Base-by-base conservation (phyloP, 2,113 vertebrate species). In the Sylvilagus bachmani region DNA sequence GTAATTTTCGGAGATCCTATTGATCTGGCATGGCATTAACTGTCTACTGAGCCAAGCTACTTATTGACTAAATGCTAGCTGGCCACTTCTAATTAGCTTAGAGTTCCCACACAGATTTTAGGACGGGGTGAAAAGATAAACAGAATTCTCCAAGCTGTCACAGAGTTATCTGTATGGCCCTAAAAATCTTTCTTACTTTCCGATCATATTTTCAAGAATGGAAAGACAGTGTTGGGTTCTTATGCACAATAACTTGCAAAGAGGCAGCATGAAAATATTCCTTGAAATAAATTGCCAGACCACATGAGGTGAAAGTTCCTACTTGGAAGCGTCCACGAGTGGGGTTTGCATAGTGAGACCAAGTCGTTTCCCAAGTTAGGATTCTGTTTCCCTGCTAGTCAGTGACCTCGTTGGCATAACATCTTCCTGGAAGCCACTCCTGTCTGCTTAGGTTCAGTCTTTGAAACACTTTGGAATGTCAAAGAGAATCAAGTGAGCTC, bases 51-150 rank as follows among this genome's bases (percentile, higher is more conserved):
- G 77, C 92, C 95, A 97, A 95, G 96, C 94, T 98, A 96, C 97
- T 98, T 98, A 98, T 98, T 98, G 98, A 97, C 94, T 96, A 97
- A 97, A 97, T 96, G 97, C 97, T 98, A 74, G 92, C 96, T 62
- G 95, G 96, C 95, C 95, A 95, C 93, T 96, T 98, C 96, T 97
- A 97, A 97, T 98, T 97, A 98, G 96, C 97, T 98, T 95, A 97
- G 97, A 55, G 85, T 96, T 98, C 92, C 94, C 10, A 4, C 95
- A 93, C 84, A 94, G 90, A 97, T 89, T 92, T 97, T 94, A 87
- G 83, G 93, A 97, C 93, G 95, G 82, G 67, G 58, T 74, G 88
- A 90, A 94, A 97, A 97, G 86, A 70, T 19, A 27, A 33, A 74
- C 16, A 44, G 22, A 24, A 44, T 74, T 83, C 89, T 95, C 49